Evolutionary conservation across 2,797 vertebrate genomes (phyloP), one percentile per base, ranked within the genome.

Genomic region (Hephaestus fuliginosus): DNA sequence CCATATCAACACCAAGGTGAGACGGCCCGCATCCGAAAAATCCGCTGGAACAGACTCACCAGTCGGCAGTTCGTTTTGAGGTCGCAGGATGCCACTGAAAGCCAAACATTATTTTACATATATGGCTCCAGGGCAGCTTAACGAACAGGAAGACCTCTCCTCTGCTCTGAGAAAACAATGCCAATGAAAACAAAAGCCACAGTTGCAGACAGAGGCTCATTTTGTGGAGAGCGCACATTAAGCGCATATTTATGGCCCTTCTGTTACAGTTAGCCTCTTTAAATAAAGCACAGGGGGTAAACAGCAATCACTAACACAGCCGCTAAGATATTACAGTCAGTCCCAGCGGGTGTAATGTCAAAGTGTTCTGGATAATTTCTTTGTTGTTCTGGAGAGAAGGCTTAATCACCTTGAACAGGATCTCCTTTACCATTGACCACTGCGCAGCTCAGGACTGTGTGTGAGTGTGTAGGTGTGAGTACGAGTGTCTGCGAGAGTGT

Each of bases 381-480:
- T 84, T 88, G 63, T 85, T 83, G 66, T 84, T 69, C 80, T 60
- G 60, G 64, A 67, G 76, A 78, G 57, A 82, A 81, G 57, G 44
- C 76, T 83, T 80, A 85, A 91, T 92, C 85, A 92, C 89, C 83
- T 87, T 85, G 78, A 87, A 83, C 57, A 8, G 78, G 80, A 83
- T 89, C 82, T 84, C 78, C 83, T 89, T 80, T 75, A 81, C 81
- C 84, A 86, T 66, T 91, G 83, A 91, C 86, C 89, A 86, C 48
- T 78, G 90, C 85, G 82, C 81, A 87, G 73, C 79, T 86, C 77
- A 79, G 70, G 78, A 65, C 41, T 52, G 25, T 58, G 39, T 63
- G 1, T 28, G n/a, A 25, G 64, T 61, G 73, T 79, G 69, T 60
- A 28, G 30, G 63, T 44, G 60, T 68, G 76, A 66, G 70, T 28